Evolutionary conservation across 1,140 invertebrate genomes (phyloP).

Genomic region (Lepidurus arcticus): DNA sequence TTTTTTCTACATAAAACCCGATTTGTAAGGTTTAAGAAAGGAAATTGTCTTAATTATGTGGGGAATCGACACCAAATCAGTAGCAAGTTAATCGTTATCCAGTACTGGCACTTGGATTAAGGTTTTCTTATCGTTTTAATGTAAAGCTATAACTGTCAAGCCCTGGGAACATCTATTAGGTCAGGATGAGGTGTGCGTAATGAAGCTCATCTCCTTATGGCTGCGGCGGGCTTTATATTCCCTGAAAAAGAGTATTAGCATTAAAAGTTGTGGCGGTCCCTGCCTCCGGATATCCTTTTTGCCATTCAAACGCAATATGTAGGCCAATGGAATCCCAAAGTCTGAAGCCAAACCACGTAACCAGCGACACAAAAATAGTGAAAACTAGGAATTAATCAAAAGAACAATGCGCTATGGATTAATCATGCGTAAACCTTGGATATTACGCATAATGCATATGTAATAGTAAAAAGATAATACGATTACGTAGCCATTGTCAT

Average conservation of each 20-base stretch:
- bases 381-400: background rate
- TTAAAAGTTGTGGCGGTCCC: background rate
- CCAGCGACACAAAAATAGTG: background rate
- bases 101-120: background rate
- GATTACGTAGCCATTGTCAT: background rate
- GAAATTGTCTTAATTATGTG: too few relatives aligned
- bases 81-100: background rate
- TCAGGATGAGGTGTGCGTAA: background rate
- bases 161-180: background rate
- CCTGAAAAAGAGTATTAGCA: background rate
- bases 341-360: background rate
- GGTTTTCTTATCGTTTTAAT: background rate
- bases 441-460: background rate
- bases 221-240: slow-evolving; percentile 2
- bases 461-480: background rate
- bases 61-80: too few relatives aligned
- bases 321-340: background rate
- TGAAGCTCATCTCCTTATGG: slow-evolving; percentile 11
- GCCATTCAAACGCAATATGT: background rate
- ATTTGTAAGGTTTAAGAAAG: too few relatives aligned
- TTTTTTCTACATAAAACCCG: too few relatives aligned
- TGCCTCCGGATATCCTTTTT: slow-evolving; percentile 21
- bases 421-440: background rate
- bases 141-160: background rate
- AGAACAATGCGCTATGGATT: background rate